Evolutionary conservation across 2,113 vertebrate genomes (phyloP), one percentile per base, ranked within the genome.

Genomic region (Otus sunia): DNA sequence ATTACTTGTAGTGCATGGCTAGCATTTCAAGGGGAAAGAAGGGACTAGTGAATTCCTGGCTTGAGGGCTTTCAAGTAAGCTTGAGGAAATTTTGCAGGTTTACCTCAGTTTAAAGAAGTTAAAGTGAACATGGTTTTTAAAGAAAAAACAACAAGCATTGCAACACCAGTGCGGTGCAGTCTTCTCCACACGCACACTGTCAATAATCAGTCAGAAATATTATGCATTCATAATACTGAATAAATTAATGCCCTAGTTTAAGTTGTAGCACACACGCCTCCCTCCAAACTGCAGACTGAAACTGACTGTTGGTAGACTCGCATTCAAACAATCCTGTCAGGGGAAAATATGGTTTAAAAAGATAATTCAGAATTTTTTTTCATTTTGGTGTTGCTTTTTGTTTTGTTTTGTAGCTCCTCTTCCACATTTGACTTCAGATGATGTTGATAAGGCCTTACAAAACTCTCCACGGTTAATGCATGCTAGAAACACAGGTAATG

Each of bases 341-440:
- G 90, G 88, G 87, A 89, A 96, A 96, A 79, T 73, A 95, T 97
- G 91, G 82, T 96, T 97, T 89, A 56, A 95, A 89, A 95, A 95
- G 86, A 88, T 95, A 75, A 95, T 92, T 92, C 86, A 92, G 88
- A 71, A 66, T 82, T 97, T 97, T 96, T 98, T 98, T 98, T 97
- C 98, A 97, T 96, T 96, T 98, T 96, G 97, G 94, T 97, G 97
- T 98, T 96, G 97, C 97, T 98, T 98, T 98, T 96, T 98, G 96
- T 98, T 98, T 98, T 98, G 97, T 98, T 98, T 98, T 98, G 97
- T 98, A 99, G 99, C 99, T 98, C 99, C 99, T 98, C 99, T 99
- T 98, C 99, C 99, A 98, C 99, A 99, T 98, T 98, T 99, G 99
- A 99, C 99, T 98, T 99, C 99, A 98, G 99, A 99, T 98, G 99